Percentiles rank a stretch among this genome's conserved stretches.
These are phyloP conservation scores for Adineta ricciae DNA, from an alignment of 2,888 invertebrate genomes.

Conservation along the genomic window DNA sequence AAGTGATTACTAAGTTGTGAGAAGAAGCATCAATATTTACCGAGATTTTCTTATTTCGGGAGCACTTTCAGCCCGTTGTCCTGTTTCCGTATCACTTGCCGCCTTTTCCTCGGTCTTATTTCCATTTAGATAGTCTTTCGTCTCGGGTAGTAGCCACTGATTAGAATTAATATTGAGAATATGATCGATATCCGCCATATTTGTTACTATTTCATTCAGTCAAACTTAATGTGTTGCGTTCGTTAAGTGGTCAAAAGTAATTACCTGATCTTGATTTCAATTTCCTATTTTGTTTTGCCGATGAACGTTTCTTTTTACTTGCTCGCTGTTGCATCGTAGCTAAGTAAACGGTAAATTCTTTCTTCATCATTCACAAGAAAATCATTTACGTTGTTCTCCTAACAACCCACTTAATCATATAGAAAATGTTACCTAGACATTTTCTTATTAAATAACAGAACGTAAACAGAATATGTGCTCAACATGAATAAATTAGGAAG, in stretches of 20 bases:
- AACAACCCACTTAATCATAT: too few relatives aligned
- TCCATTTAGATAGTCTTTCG: conserved; percentile 35
- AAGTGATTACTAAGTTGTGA: background rate
- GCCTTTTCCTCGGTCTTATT: background rate
- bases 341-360: background rate
- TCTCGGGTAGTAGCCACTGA: conserved; percentile 48
- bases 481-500: too few relatives aligned
- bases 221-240: background rate
- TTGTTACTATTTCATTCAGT: background rate
- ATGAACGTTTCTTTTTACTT: background rate
- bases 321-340: background rate
- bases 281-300: background rate
- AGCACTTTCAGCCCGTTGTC: background rate
- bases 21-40: background rate
- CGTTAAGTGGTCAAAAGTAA: background rate
- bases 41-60: background rate
- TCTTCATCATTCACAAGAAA: too few relatives aligned
- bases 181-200: background rate
- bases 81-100: background rate
- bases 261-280: background rate
- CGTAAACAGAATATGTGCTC: too few relatives aligned
- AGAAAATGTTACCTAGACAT: too few relatives aligned
- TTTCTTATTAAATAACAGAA: too few relatives aligned
- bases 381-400: too few relatives aligned
- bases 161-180: conserved; percentile 34